Evolutionary conservation across 2,113 vertebrate species (phyloP).

Genomic region (Rhipidura dahli): DNA sequence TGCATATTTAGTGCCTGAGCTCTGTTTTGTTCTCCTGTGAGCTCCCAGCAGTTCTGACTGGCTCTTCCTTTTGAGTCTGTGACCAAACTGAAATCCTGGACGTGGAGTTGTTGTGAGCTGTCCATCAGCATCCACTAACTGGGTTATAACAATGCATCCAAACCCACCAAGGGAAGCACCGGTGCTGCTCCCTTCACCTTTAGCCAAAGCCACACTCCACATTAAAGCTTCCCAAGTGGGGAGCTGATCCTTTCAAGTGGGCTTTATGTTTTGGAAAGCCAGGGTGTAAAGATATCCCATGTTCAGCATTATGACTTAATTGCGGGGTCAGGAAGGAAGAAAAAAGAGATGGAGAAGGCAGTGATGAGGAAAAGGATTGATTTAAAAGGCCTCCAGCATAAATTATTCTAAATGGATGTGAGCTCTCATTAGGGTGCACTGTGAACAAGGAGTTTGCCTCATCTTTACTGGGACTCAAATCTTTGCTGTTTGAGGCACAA

Average conservation of each 20-base stretch:
- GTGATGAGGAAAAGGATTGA: neutral
- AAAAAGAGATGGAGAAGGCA: neutral
- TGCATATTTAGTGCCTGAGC: neutral
- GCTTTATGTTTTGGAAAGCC: neutral
- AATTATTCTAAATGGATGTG: constrained; percentile 8
- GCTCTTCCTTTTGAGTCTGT: neutral
- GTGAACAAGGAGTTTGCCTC: neutral
- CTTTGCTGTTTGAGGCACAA: neutral
- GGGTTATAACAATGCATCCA: neutral
- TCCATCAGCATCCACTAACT: neutral
- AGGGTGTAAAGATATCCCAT: neutral
- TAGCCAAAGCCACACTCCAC: neutral
- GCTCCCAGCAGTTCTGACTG: neutral
- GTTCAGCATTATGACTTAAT: neutral
- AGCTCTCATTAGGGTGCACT: neutral
- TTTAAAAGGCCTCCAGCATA: neutral
- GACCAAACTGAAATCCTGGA: neutral
- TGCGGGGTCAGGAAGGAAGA: neutral
- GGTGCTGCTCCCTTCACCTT: neutral
- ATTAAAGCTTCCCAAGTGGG: neutral
- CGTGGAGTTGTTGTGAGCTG: neutral
- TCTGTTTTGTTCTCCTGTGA: neutral
- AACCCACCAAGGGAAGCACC: neutral
- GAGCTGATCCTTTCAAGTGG: neutral
- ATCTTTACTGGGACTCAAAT: neutral